phyloP scores from a whole-genome alignment of 1,140 invertebrate genomes.

The Drosophila tsacasi region DNA sequence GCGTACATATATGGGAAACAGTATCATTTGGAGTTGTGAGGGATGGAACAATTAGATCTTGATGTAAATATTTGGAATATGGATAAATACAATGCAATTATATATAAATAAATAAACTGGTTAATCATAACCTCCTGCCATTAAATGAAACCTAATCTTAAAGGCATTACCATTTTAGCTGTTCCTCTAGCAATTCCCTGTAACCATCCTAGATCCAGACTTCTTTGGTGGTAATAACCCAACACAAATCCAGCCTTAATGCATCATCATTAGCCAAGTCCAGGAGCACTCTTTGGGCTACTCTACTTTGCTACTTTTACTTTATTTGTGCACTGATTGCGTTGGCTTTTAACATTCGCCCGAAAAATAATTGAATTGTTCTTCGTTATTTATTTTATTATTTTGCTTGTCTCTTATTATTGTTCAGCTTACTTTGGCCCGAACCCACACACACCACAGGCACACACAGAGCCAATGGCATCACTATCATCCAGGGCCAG shows the following conservation, averaged over 20 bases:
- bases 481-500: slow-evolving; percentile 49
- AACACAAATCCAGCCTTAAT: slow-evolving; percentile 48
- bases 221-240: slow-evolving; percentile 5
- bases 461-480: slow-evolving; percentile 22
- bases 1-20: slow-evolving; percentile 15
- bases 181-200: neutral
- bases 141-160: neutral
- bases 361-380: slow-evolving; percentile 81
- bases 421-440: slow-evolving; percentile 65
- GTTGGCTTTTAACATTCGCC: slow-evolving; percentile 68
- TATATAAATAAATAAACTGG: neutral
- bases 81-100: no score
- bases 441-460: neutral
- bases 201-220: neutral
- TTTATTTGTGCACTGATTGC: slow-evolving; percentile 49
- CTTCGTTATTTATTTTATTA: slow-evolving; percentile 83
- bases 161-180: neutral
- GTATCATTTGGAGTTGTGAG: slow-evolving; percentile 10
- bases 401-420: slow-evolving; percentile 81
- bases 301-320: slow-evolving; percentile 1
- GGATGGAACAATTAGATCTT: neutral
- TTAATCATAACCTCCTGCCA: neutral
- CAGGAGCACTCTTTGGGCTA: slow-evolving; percentile 37
- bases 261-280: slow-evolving; percentile 67
- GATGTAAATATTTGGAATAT: slow-evolving; percentile 25